phyloP scores from a whole-genome alignment of 2,113 vertebrate species.

The Oreochromis niloticus region DNA sequence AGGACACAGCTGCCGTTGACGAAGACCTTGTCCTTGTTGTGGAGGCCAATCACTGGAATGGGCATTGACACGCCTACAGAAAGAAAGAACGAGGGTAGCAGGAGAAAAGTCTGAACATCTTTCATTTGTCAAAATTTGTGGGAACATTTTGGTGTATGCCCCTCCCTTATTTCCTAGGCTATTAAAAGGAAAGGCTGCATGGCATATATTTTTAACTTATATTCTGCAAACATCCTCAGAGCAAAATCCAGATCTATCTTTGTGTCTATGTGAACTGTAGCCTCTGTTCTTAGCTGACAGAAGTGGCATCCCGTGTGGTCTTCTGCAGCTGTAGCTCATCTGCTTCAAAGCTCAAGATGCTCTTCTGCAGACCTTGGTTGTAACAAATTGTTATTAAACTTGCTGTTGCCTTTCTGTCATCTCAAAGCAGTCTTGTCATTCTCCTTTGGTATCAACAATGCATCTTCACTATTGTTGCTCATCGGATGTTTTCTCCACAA shows the following conservation, averaged over 20 bases:
- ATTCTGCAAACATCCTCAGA: too few relatives aligned
- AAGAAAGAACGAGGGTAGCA: not conserved
- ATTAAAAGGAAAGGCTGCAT: not conserved
- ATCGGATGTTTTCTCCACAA: not conserved
- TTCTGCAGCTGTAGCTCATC: not conserved
- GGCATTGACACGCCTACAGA: constrained; percentile 87
- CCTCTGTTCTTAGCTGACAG: not conserved
- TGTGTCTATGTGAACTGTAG: not conserved
- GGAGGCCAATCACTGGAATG: constrained; percentile 92
- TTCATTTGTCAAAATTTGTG: not conserved
- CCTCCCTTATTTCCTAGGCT: not conserved
- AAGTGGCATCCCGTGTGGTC: not conserved
- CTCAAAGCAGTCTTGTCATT: not conserved
- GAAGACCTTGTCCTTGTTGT: constrained; percentile 87
- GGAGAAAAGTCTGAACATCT: not conserved
- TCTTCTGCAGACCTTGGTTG: not conserved
- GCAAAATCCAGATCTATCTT: too few relatives aligned
- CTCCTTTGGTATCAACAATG: not conserved
- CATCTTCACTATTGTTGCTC: not conserved
- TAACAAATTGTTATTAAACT: not conserved
- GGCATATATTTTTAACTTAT: not conserved
- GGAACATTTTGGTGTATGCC: not conserved
- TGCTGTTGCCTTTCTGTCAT: not conserved
- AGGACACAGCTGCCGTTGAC: constrained; percentile 88
- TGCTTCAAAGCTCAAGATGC: not conserved